These are phyloP conservation scores for Parnassius glacialis DNA, from an alignment of 2,888 invertebrate genomes.

Conservation along the genomic window DNA sequence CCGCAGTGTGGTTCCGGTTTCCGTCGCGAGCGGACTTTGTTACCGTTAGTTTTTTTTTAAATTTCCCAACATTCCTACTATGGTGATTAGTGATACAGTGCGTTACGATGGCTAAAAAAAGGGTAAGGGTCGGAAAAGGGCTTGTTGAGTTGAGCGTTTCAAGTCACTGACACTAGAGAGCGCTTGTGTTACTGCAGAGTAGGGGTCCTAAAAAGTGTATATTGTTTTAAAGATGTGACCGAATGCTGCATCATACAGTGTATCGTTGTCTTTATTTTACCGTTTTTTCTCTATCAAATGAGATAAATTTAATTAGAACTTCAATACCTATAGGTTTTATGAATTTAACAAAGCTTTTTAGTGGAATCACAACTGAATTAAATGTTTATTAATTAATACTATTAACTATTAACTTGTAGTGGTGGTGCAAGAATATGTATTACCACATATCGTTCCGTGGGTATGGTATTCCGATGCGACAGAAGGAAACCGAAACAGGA, in stretches of 20 bases:
- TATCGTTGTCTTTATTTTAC: too few relatives aligned
- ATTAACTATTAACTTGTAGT: too few relatives aligned
- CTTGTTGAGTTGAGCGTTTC: constrained; percentile 17
- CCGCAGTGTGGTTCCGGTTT: constrained; percentile 23
- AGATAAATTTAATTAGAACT: too few relatives aligned
- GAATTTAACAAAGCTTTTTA: too few relatives aligned
- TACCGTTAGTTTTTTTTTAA: background rate
- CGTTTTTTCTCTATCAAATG: too few relatives aligned
- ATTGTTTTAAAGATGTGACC: constrained; percentile 1
- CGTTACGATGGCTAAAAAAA: constrained; percentile 24
- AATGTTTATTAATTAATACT: too few relatives aligned
- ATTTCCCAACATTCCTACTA: constrained; percentile 6
- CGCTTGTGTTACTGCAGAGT: constrained; percentile 3
- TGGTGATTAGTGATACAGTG: constrained; percentile 26
- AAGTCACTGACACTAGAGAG: constrained; percentile 13
- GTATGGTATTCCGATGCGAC: too few relatives aligned
- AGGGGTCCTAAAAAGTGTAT: background rate
- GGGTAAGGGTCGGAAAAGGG: constrained; percentile 22
- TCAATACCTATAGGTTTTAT: too few relatives aligned
- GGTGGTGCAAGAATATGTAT: too few relatives aligned
- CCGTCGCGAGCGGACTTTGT: constrained; percentile 19
- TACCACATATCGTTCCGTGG: too few relatives aligned
- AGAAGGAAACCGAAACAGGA: too few relatives aligned
- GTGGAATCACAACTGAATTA: too few relatives aligned
- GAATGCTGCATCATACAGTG: background rate